Percentiles rank a stretch among this genome's conserved stretches.
These are phyloP conservation scores for Bucorvus abyssinicus DNA, from an alignment of 2,797 vertebrate genomes.

Conservation along the genomic window DNA sequence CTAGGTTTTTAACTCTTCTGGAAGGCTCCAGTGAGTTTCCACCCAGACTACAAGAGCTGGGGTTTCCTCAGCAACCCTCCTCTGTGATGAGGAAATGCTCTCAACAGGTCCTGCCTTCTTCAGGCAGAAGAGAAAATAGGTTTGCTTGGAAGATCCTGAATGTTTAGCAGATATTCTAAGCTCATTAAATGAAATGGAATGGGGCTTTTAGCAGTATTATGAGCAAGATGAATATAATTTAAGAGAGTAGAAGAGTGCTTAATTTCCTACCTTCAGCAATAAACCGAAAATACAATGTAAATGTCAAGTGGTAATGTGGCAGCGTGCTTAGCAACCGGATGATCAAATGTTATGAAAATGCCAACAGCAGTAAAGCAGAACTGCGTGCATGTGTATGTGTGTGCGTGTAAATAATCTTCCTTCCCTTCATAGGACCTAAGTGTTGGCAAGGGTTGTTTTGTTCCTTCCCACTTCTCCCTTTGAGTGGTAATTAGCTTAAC, in stretches of 20 bases:
- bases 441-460: not conserved
- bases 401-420: slow-evolving; percentile 1
- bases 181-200: slow-evolving; percentile 34
- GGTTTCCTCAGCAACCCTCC: not conserved
- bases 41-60: not conserved
- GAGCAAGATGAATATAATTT: slow-evolving; percentile 49
- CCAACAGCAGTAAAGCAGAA: slow-evolving; percentile 34
- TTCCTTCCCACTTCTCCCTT: not conserved
- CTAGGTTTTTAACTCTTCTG: not conserved
- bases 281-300: slow-evolving; percentile 61
- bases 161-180: slow-evolving; percentile 29
- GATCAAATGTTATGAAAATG: slow-evolving; percentile 63
- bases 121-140: not conserved
- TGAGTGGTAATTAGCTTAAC: not conserved
- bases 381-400: not conserved
- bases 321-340: slow-evolving; percentile 59
- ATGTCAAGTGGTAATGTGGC: slow-evolving; percentile 56
- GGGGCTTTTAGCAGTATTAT: slow-evolving; percentile 35
- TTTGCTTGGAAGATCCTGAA: not conserved
- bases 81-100: not conserved
- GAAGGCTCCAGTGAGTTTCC: not conserved
- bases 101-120: not conserved
- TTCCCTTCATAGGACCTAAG: not conserved
- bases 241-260: slow-evolving; percentile 16
- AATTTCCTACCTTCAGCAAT: slow-evolving; percentile 51